Base-by-base conservation (phyloP, 2,888 invertebrate species). In the Antheraea assamensis region DNA sequence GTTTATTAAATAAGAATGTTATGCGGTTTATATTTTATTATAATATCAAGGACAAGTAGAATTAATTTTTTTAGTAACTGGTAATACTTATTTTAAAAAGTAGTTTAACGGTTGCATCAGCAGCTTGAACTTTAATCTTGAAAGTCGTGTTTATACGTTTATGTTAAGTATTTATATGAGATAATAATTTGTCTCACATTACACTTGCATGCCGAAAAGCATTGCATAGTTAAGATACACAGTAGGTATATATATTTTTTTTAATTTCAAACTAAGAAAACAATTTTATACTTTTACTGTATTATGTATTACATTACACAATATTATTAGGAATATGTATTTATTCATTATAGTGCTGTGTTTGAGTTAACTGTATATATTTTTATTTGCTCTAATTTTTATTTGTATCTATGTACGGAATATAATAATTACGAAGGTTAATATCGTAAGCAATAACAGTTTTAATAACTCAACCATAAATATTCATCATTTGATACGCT, bases 11-110 rank as follows among this genome's bases (percentile, higher is more conserved):
- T 7, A 30, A 19, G 17, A 30, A 17, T 64, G 5, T n/a, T 55
- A 58, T 58, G 31, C 35, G n/a, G n/a, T 55, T 35, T 27, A 31
- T 15, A 17, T 30, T 35, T n/a, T 42, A 35, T 71, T 58, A 58
- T 58, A 58, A n/a, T 52, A 55, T 30, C 70, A 73, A 70, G 66
- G 61, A 70, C 47, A 10, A 42, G 24, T 61, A 42, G n/a, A n/a
- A 73, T 19, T 27, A 2, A 35, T 70, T 70, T 71, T 71, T 58
- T 42, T 31, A 58, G 8, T 31, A 58, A 71, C 35, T 35, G n/a
- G 35, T 35, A 35, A 35, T 68, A 68, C 35, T 35, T 68, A 61
- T 15, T 61, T 61, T 17, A 61, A 61, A 27, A 27, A 27, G 61
- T 61, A 4, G 17, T 58, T 58, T 58, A 30, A 68, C 21, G 3